Base-by-base conservation (phyloP, 2,888 invertebrate genomes). In the Orthonevra nobilis region DNA sequence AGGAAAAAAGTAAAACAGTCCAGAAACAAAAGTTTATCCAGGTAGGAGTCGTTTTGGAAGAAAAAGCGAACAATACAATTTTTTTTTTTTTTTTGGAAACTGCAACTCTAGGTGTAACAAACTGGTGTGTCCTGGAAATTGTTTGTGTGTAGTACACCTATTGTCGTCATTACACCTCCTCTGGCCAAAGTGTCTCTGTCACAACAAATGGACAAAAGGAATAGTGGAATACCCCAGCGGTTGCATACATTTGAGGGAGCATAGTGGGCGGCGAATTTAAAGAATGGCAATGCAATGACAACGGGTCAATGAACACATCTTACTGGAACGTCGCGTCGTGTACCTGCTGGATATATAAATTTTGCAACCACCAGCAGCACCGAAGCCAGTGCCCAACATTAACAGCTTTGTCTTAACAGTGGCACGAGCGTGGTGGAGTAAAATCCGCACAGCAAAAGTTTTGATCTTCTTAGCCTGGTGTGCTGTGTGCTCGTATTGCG, bases 291-390 rank as follows among this genome's bases (percentile, higher is more conserved):
- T n/a, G 7, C 19, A 38, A 38, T 56, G 64, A 50, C 48, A 64
- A 64, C 63, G 52, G 64, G 73, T 73, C 64, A 73, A 64, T 73
- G 64, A 56, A 73, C 72, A 72, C 48, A 63, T 72, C 52, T 44
- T 46, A 30, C 52, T 38, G 44, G 44, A 15, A 61, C 38, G 36
- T 54, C 20, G n/a, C n/a, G 15, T 9, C 32, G 54, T 63, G 60
- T 63, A 63, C 30, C 52, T 61, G 38, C 36, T 48, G 32, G 64
- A 73, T 73, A 64, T 64, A 23, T n/a, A 58, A 58, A 64, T 64
- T 58, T 50, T 38, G 38, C 56, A 63, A 56, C 63, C 44, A 48
- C 36, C 46, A 38, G 2, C 14, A 20, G 2, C 28, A 15, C 3
- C 42, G 20, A 64, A 64, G 20, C 42, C 40, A 14, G 26, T 17